Evolutionary conservation across 2,113 vertebrate species (phyloP).

Genomic region (Labrus mixtus): DNA sequence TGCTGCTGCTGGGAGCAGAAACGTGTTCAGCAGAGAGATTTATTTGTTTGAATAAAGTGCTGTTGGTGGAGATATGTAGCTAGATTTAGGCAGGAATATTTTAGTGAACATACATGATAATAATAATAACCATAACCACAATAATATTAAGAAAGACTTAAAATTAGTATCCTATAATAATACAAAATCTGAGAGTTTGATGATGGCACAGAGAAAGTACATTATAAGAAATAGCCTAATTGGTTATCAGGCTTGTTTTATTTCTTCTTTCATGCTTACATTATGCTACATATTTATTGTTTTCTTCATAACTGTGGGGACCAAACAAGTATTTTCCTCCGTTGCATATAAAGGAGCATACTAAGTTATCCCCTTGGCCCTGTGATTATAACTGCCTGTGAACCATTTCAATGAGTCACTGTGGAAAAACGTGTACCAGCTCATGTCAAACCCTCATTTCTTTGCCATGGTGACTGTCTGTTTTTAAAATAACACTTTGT

Average conservation of each 20-base stretch:
- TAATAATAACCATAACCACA: too few relatives aligned
- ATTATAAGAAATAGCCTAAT: too few relatives aligned
- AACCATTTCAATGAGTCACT: constrained; percentile 55
- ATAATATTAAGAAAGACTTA: too few relatives aligned
- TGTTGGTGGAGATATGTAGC: background rate
- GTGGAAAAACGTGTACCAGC: constrained; percentile 41
- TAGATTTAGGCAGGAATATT: background rate
- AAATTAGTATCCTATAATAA: too few relatives aligned
- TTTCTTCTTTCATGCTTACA: background rate
- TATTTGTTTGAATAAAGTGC: background rate
- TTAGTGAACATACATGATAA: background rate
- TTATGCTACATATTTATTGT: background rate
- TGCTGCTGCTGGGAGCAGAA: too few relatives aligned
- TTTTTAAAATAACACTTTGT: constrained; percentile 9
- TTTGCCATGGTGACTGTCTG: constrained; percentile 58
- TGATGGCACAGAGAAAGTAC: too few relatives aligned
- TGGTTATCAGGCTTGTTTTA: background rate
- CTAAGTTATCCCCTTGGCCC: background rate
- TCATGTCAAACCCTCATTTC: constrained; percentile 31
- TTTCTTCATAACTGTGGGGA: background rate
- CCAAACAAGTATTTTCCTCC: background rate
- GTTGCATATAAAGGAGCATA: background rate
- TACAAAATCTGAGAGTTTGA: too few relatives aligned
- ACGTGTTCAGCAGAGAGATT: background rate
- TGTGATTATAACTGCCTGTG: background rate